Evolutionary conservation across 2,888 invertebrate species (phyloP).

Genomic region (Meloe dianella): DNA sequence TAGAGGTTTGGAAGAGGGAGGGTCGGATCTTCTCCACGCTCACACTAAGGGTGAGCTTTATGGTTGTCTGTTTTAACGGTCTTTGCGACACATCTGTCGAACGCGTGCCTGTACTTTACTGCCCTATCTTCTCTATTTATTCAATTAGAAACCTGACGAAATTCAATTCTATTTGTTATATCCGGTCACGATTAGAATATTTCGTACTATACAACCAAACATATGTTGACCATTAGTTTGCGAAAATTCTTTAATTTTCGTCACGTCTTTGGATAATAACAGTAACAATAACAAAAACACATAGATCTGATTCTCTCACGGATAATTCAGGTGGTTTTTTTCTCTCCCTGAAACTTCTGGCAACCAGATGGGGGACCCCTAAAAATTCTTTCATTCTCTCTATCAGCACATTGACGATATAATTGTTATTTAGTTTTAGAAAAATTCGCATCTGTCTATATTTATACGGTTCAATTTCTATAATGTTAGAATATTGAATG

Average conservation of each 20-base stretch:
- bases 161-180: conserved; percentile 6
- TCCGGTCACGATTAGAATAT: conserved; percentile 7
- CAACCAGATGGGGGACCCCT: background rate
- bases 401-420: background rate
- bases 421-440: background rate
- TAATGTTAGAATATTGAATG: background rate
- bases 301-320: background rate
- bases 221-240: conserved; percentile 3
- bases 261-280: background rate
- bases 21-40: background rate
- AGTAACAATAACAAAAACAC: no score
- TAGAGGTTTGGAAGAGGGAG: background rate
- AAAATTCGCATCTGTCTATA: conserved; percentile 10
- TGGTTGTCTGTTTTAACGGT: conserved; percentile 44
- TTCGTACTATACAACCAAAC: background rate
- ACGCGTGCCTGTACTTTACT: conserved; percentile 53
- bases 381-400: background rate
- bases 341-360: background rate
- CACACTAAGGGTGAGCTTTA: conserved; percentile 7
- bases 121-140: conserved; percentile 17
- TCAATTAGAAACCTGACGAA: conserved; percentile 15
- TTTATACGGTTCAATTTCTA: conserved; percentile 4
- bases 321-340: conserved; percentile 11
- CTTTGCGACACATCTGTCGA: conserved; percentile 47
- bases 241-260: conserved; percentile 2